Evolutionary conservation across 2,113 vertebrate genomes (phyloP).

Genomic region (Nothocercus nigrocapillus): DNA sequence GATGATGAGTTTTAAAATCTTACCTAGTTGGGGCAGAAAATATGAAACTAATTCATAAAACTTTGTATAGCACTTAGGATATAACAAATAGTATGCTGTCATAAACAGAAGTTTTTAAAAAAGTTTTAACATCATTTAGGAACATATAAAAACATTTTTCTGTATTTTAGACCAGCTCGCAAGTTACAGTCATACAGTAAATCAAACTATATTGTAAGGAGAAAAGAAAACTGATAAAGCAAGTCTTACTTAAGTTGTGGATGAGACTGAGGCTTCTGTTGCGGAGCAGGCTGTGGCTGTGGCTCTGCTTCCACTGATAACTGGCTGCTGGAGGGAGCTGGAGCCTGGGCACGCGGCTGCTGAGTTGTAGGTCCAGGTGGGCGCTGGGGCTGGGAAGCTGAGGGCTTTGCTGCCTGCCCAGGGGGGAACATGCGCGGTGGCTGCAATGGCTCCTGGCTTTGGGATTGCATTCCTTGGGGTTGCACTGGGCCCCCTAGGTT

Average conservation of each 20-base stretch:
- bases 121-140: neutral
- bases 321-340: conserved; percentile 81
- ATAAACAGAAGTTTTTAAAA: neutral
- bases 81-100: neutral
- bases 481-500: conserved; percentile 93
- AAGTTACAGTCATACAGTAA: neutral
- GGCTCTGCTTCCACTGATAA: conserved; percentile 87
- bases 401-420: conserved; percentile 80
- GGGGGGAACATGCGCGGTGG: conserved; percentile 77
- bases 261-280: conserved; percentile 89
- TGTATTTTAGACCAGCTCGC: neutral
- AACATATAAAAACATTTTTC: fast-evolving
- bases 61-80: neutral
- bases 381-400: conserved; percentile 75
- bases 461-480: conserved; percentile 88
- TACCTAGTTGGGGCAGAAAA: neutral
- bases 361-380: conserved; percentile 84
- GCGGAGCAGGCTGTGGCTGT: conserved; percentile 75
- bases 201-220: neutral
- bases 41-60: neutral
- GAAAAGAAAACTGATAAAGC: neutral
- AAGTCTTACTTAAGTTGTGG: conserved; percentile 95
- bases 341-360: conserved; percentile 85
- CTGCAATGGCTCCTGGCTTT: conserved; percentile 86
- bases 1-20: neutral